Base-by-base conservation (phyloP, 2,888 invertebrate species). In the Scaptodrosophila latifasciaeformis region DNA sequence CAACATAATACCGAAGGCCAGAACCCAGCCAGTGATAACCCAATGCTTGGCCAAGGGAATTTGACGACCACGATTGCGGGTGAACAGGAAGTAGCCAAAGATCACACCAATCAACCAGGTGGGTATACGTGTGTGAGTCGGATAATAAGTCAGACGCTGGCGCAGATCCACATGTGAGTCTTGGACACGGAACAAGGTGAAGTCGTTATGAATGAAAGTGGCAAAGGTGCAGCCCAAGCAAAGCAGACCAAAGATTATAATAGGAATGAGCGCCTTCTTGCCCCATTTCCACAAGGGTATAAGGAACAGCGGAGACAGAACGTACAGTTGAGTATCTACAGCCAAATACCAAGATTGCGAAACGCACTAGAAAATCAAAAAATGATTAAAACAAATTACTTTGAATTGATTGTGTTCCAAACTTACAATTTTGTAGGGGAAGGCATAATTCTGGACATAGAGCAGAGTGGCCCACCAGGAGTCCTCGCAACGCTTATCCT, bases 341-440 rank as follows among this genome's bases (percentile, higher is more conserved):
- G 89, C 87, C 34, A 90, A 76, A 65, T 90, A 90, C 90, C 90
- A 90, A 0, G 88, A 87, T 65, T 89, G 90, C 21, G 86, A 84
- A 27, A 90, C 71, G 70, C 90, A 90, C 87, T 86, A 42, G 10
- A 43, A 56, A n/a, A 4, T 30, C 6, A 44, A 18, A 27, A 13
- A 45, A n/a, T 30, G n/a, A 10, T 2, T 2, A 1, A 47, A 19
- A 24, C n/a, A n/a, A 10, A 18, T 40, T 15, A 1, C 5, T 10
- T 19, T 1, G 5, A 24, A 39, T 15, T 12, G 19, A 17, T 44
- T n/a, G n/a, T n/a, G n/a, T n/a, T n/a, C n/a, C n/a, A n/a, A 49
- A 67, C 82, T 71, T 67, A 87, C 86, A 48, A 84, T 80, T 45
- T 80, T 65, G 12, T 82, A 71, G 18, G 81, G 81, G 52, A 82